A percentile compares a stretch with the other conserved stretches of the same genome.
These are phyloP conservation scores for Bombylius discolor DNA, from an alignment of 2,888 invertebrate genomes.

Conservation along the genomic window DNA sequence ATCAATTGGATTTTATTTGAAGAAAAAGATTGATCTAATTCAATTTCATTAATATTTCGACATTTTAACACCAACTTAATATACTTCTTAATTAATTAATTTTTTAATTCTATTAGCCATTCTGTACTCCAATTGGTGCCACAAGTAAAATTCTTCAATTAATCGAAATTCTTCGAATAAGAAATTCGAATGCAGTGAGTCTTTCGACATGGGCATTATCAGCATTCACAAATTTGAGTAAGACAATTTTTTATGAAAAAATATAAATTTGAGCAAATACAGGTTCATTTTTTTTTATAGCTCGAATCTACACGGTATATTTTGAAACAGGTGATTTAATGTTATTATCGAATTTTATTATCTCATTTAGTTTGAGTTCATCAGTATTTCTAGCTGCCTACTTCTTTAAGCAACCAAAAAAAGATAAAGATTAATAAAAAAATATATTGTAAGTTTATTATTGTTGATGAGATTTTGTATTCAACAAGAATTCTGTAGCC, in stretches of 20 bases:
- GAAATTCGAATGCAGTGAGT: slow-evolving; percentile 65
- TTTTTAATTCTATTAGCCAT: slow-evolving; percentile 24
- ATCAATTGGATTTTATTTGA: no score
- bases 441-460: no score
- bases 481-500: no score
- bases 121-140: slow-evolving; percentile 56
- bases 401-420: slow-evolving; percentile 45
- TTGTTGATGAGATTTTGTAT: no score
- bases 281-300: slow-evolving; percentile 40
- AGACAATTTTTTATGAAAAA: slow-evolving; percentile 29
- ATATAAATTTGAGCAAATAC: background rate
- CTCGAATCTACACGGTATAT: slow-evolving; percentile 65
- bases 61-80: no score
- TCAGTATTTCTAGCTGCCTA: slow-evolving; percentile 58
- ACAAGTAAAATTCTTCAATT: slow-evolving; percentile 72
- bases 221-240: slow-evolving; percentile 66
- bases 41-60: no score
- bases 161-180: slow-evolving; percentile 52
- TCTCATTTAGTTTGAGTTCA: slow-evolving; percentile 56
- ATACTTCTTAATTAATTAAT: background rate
- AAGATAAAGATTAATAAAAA: slow-evolving; percentile 11
- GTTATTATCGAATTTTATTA: slow-evolving; percentile 56
- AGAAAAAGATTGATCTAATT: no score
- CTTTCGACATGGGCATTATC: slow-evolving; percentile 71
- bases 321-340: slow-evolving; percentile 64